phyloP scores from a whole-genome alignment of 2,113 vertebrate genomes.

The Triplophysa rosa region DNA sequence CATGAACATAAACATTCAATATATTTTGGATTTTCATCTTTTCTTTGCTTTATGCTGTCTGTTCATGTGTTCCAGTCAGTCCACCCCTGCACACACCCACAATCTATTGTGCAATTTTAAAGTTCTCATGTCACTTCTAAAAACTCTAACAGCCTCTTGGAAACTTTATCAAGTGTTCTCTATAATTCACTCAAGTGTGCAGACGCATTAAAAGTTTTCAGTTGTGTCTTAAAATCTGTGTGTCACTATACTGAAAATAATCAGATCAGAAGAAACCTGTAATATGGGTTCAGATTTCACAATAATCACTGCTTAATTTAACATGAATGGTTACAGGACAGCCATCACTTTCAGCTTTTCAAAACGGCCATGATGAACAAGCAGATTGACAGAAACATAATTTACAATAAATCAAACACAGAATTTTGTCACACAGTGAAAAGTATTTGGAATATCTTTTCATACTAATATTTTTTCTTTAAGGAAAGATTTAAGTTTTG shows the following conservation, averaged over 20 bases:
- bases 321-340: neutral
- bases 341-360: no score
- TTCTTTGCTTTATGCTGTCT: neutral
- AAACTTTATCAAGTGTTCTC: neutral
- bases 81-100: neutral
- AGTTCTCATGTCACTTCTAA: neutral
- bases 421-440: no score
- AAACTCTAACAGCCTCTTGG: neutral
- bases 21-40: neutral
- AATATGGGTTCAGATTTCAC: neutral
- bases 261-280: neutral
- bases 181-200: neutral
- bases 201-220: neutral
- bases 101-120: neutral
- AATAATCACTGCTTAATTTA: neutral
- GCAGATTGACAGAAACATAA: no score
- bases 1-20: neutral
- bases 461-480: no score
- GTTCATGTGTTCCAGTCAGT: no score
- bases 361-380: no score
- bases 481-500: no score
- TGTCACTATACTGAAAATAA: neutral
- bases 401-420: no score
- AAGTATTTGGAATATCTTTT: no score
- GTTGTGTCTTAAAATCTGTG: no score